phyloP scores from a whole-genome alignment of 2,797 vertebrate species.

The Acipenser ruthenus region DNA sequence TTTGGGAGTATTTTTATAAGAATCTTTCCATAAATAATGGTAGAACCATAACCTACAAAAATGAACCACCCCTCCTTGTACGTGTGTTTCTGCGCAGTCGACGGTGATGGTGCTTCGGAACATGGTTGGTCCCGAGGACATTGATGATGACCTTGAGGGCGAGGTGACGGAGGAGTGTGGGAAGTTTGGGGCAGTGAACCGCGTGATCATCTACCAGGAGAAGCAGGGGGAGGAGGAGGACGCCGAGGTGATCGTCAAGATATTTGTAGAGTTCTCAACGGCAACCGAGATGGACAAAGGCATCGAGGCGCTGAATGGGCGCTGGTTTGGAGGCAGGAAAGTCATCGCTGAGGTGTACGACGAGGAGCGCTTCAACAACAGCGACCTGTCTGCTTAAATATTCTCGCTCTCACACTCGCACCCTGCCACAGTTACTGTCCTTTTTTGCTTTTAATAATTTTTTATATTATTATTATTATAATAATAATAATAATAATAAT shows the following conservation, averaged over 20 bases:
- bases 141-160: conserved; percentile 92
- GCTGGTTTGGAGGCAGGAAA: conserved; percentile 96
- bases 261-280: conserved; percentile 95
- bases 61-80: neutral
- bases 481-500: too few species aligned
- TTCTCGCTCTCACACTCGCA: conserved; percentile 12
- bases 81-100: conserved; percentile 57
- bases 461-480: conserved; percentile 50
- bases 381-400: conserved; percentile 88
- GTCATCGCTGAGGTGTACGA: conserved; percentile 94
- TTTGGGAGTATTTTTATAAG: too few species aligned
- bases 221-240: conserved; percentile 97
- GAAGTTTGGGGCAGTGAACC: conserved; percentile 90
- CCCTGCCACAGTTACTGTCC: conserved; percentile 26
- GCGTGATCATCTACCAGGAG: conserved; percentile 97
- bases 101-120: conserved; percentile 98
- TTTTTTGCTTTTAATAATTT: conserved; percentile 64
- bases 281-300: conserved; percentile 95
- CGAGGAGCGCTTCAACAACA: conserved; percentile 95
- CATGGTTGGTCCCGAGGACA: conserved; percentile 98
- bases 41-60: too few species aligned
- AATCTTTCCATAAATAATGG: too few species aligned
- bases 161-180: conserved; percentile 97
- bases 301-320: conserved; percentile 93
- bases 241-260: conserved; percentile 95